Conservation (phyloP, 2,113 vertebrate species). For the Aix galericulata region DNA sequence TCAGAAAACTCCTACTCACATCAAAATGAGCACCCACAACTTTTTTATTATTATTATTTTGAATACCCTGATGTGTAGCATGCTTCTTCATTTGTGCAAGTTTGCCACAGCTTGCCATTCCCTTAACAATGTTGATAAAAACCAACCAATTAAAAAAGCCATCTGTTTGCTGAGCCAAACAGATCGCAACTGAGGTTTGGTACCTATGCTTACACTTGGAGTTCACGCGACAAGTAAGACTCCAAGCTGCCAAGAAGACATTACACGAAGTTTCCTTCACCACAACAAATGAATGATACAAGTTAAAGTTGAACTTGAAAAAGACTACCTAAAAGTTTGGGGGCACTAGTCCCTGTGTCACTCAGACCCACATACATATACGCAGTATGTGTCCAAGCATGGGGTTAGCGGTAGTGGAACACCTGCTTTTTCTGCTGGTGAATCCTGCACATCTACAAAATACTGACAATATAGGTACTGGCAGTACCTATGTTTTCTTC, state of each 20-base stretch:
- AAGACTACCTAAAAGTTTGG: background rate
- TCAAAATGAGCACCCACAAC: background rate
- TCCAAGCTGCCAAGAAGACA: background rate
- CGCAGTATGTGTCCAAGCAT: background rate
- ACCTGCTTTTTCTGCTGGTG: background rate
- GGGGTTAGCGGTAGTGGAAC: background rate
- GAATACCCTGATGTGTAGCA: background rate
- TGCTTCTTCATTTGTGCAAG: background rate
- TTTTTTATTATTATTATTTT: background rate
- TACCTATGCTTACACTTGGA: background rate
- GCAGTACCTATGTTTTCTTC: background rate
- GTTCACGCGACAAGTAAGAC: background rate
- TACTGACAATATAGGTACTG: background rate
- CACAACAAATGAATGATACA: background rate
- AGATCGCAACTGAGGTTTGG: rapidly evolving
- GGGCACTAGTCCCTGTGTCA: too few species aligned
- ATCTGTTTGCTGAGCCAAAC: background rate
- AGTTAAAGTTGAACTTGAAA: background rate
- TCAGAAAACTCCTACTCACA: background rate
- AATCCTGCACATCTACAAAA: background rate
- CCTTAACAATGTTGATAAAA: background rate
- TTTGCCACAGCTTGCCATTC: background rate
- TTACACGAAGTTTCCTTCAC: background rate
- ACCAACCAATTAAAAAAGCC: background rate
- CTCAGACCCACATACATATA: background rate